Conservation (phyloP, 1,140 invertebrate species). For the Anoplophora glabripennis region DNA sequence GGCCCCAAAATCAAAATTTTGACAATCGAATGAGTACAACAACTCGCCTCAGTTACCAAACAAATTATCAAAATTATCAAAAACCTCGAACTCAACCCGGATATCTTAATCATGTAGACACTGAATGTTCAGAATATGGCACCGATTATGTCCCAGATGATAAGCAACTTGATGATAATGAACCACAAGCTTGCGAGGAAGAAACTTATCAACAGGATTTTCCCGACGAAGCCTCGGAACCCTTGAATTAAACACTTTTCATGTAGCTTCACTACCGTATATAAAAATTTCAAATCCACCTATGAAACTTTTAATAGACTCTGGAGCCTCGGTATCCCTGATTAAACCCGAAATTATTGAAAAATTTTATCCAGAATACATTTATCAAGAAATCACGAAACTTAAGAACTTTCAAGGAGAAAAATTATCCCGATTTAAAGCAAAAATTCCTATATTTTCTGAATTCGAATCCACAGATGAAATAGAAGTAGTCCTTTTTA, state of each 20-base stretch:
- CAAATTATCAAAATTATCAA: too few species aligned
- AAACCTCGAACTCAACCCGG: too few species aligned
- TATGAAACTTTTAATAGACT: constrained; percentile 31
- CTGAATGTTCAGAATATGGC: too few species aligned
- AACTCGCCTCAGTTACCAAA: too few species aligned
- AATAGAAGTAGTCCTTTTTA: constrained; percentile 22
- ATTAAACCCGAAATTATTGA: constrained; percentile 23
- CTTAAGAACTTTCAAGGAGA: constrained; percentile 22
- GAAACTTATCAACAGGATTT: too few species aligned
- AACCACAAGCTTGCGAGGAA: too few species aligned
- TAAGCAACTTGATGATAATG: too few species aligned
- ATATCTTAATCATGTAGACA: too few species aligned
- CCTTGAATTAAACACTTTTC: neutral
- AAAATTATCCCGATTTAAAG: constrained; percentile 21
- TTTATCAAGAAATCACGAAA: constrained; percentile 9
- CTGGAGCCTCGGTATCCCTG: constrained; percentile 25
- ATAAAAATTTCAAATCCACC: constrained; percentile 26
- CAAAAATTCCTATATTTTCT: constrained; percentile 18
- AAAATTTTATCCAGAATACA: constrained; percentile 25
- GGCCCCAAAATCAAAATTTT: too few species aligned
- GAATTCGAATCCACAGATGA: constrained; percentile 26
- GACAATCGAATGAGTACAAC: too few species aligned
- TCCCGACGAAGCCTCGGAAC: too few species aligned
- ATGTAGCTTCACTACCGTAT: constrained; percentile 24
- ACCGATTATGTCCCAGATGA: too few species aligned